Percentiles rank a stretch among this genome's conserved stretches.
phyloP scores from a whole-genome alignment of 2,888 invertebrate genomes.

The Heliconius aoede region DNA sequence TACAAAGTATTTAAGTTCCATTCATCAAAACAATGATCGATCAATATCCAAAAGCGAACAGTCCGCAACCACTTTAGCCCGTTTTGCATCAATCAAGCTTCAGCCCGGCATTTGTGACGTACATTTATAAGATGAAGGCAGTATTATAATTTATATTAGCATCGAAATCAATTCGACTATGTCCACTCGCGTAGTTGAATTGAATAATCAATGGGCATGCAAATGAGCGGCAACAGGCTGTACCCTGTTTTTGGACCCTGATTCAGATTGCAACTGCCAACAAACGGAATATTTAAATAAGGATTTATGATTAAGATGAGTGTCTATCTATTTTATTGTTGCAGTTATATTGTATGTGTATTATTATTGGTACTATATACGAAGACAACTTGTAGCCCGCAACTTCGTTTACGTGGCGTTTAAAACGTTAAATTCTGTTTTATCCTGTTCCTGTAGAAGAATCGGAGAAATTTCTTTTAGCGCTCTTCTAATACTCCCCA shows the following conservation, averaged over 20 bases:
- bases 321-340: slow-evolving; percentile 10
- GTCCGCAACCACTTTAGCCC: slow-evolving; percentile 33
- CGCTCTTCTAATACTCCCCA: no score
- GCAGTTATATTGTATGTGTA: neutral
- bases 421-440: neutral
- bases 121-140: slow-evolving; percentile 42
- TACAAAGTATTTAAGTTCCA: slow-evolving; percentile 10
- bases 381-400: neutral
- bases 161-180: slow-evolving; percentile 72
- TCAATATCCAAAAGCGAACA: slow-evolving; percentile 7
- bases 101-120: slow-evolving; percentile 27
- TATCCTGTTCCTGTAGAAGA: neutral
- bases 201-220: slow-evolving; percentile 81
- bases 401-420: neutral
- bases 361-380: neutral
- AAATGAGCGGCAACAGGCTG: slow-evolving; percentile 77
- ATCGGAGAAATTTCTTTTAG: no score
- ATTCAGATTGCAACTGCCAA: slow-evolving; percentile 46
- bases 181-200: slow-evolving; percentile 61
- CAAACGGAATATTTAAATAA: slow-evolving; percentile 49
- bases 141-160: slow-evolving; percentile 69
- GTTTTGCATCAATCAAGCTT: slow-evolving; percentile 39
- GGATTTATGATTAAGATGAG: slow-evolving; percentile 39
- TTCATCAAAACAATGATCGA: slow-evolving; percentile 24
- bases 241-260: slow-evolving; percentile 55